Conservation (phyloP, 2,113 vertebrate species). For the Strix uralensis region DNA sequence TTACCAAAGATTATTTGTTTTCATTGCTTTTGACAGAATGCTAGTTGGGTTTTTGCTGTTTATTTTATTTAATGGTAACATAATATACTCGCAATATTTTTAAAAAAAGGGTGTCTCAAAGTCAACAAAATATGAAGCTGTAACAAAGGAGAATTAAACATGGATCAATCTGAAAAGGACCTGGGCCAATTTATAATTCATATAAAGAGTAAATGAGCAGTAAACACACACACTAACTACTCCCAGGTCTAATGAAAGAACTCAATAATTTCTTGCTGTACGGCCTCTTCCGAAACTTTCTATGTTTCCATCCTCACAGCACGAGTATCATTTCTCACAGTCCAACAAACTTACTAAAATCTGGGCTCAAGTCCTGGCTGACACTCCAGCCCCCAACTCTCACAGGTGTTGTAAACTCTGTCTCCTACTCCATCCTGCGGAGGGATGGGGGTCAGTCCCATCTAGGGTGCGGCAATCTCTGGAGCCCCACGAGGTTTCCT, state of each 20-base stretch:
- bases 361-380: background rate
- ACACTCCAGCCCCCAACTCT: fast-evolving
- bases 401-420: fast-evolving
- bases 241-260: background rate
- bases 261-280: background rate
- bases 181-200: background rate
- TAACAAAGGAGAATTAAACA: background rate
- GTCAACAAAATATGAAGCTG: background rate
- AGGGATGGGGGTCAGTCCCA: fast-evolving
- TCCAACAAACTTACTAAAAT: background rate
- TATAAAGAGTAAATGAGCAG: background rate
- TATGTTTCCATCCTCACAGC: background rate
- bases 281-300: background rate
- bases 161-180: background rate
- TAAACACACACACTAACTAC: background rate
- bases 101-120: background rate
- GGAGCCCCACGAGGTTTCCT: fast-evolving
- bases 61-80: background rate
- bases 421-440: fast-evolving
- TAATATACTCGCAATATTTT: background rate
- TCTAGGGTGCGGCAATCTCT: fast-evolving
- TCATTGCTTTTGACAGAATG: background rate
- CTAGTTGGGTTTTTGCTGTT: background rate
- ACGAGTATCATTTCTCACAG: background rate
- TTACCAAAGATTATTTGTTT: background rate